Conservation (phyloP, 2,888 invertebrate genomes). For the Globia sparganii region DNA sequence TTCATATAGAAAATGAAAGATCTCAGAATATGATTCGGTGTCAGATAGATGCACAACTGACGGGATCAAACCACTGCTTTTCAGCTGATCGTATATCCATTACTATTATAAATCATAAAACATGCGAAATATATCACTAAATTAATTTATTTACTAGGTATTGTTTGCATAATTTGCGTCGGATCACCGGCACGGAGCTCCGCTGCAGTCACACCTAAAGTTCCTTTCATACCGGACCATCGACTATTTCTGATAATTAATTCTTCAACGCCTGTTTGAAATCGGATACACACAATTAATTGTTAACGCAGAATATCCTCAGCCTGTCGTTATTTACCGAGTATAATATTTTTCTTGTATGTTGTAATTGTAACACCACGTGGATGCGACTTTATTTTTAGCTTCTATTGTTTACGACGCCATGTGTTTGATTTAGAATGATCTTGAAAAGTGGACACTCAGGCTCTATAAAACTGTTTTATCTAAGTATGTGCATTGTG, state of each 20-base stretch:
- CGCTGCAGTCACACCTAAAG: constrained; percentile 58
- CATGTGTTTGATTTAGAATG: constrained; percentile 41
- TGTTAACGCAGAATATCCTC: constrained; percentile 34
- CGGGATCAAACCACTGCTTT: constrained; percentile 19
- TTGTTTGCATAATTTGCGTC: constrained; percentile 54
- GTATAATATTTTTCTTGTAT: constrained; percentile 45
- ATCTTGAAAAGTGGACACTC: constrained; percentile 37
- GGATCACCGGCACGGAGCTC: constrained; percentile 48
- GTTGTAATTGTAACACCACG: constrained; percentile 57
- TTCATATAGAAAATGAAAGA: constrained; percentile 13
- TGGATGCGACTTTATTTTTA: constrained; percentile 47
- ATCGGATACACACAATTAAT: constrained; percentile 51
- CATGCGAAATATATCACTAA: constrained; percentile 18
- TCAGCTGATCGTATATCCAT: constrained; percentile 23
- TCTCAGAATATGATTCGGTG: constrained; percentile 10
- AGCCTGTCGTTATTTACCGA: constrained; percentile 33
- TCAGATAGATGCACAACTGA: constrained; percentile 12
- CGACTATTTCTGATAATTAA: constrained; percentile 40
- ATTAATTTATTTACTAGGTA: constrained; percentile 60
- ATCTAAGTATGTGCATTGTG: constrained; percentile 12
- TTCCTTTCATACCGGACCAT: constrained; percentile 40
- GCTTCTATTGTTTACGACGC: constrained; percentile 41
- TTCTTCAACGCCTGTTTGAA: constrained; percentile 40
- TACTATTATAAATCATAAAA: constrained; percentile 34
- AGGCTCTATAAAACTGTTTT: constrained; percentile 15